These are phyloP conservation scores for Microplitis manilae DNA, from an alignment of 2,888 invertebrate species.

Conservation along the genomic window DNA sequence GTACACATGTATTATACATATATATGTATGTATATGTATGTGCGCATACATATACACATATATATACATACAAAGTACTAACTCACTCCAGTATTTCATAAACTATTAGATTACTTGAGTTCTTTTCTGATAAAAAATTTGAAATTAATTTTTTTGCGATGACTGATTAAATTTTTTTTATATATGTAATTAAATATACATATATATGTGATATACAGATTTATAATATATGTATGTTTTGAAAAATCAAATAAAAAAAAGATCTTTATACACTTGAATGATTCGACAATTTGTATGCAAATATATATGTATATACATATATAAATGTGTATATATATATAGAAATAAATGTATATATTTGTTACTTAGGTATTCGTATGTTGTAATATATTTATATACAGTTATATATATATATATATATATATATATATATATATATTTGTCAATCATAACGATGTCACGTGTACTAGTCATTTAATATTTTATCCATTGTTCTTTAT, in stretches of 20 bases:
- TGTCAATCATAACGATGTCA: conserved; percentile 1
- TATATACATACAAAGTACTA: background rate
- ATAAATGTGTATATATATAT: background rate
- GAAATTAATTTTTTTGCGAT: too few relatives aligned
- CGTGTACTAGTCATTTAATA: background rate
- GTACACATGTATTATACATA: too few relatives aligned
- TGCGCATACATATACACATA: background rate
- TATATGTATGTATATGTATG: background rate
- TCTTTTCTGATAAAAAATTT: too few relatives aligned
- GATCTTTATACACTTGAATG: background rate
- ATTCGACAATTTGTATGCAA: background rate
- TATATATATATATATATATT: background rate
- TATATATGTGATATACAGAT: background rate
- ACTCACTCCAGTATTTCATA: too few relatives aligned
- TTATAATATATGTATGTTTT: background rate
- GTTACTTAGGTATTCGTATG: background rate
- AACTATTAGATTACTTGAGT: too few relatives aligned
- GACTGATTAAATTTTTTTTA: too few relatives aligned
- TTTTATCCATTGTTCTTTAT: background rate
- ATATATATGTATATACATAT: background rate
- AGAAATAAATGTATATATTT: background rate
- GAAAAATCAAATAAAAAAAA: background rate
- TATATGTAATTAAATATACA: too few relatives aligned
- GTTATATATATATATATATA: too few relatives aligned
- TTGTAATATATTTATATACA: too few relatives aligned